Base-by-base conservation (phyloP, 2,888 invertebrate species). In the Arrhopalites spinosus region DNA sequence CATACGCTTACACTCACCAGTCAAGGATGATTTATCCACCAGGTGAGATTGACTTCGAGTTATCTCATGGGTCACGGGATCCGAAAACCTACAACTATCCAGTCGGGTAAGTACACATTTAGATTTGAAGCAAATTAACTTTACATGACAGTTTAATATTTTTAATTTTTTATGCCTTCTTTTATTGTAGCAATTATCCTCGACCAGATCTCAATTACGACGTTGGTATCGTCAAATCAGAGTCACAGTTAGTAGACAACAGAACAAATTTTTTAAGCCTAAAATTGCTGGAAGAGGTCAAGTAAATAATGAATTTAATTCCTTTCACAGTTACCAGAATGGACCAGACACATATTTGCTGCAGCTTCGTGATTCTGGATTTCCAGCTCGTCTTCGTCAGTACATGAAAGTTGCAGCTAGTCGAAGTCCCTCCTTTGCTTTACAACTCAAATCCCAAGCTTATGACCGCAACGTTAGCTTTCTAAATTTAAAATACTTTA, bases 341-440 rank as follows among this genome's bases (percentile, higher is more conserved):
- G 98, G 98, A 0, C 97, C 97, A 0, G 98, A 98, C 85, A 97
- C 98, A 0, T 96, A 98, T 86, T 88, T 98, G 8, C 89, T 98
- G 61, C 98, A 98, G 85, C 88, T 97, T 23, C 90, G 96, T 72
- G 98, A 98, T 86, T 93, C 95, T 0, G 92, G 92, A 85, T 97
- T 98, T 88, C 96, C 98, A n/a, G 93, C 94, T 63, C 89, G 96
- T 27, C 89, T 96, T 81, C 91, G 96, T 76, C 93, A 95, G 86
- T 96, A 96, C 86, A 93, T 96, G 93, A 94, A 95, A 88, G 94
- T 95, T n/a, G 95, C 95, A 0, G 91, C 91, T 78, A 88, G 89
- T 83, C 89, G 93, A 82, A 91, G 92, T 45, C 91, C 92, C 1
- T 92, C 92, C 1, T 81, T 83, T 75, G 81, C 81, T 43, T 59